phyloP scores from a whole-genome alignment of 2,797 vertebrate genomes.

The Philypnodon macrostomus region DNA sequence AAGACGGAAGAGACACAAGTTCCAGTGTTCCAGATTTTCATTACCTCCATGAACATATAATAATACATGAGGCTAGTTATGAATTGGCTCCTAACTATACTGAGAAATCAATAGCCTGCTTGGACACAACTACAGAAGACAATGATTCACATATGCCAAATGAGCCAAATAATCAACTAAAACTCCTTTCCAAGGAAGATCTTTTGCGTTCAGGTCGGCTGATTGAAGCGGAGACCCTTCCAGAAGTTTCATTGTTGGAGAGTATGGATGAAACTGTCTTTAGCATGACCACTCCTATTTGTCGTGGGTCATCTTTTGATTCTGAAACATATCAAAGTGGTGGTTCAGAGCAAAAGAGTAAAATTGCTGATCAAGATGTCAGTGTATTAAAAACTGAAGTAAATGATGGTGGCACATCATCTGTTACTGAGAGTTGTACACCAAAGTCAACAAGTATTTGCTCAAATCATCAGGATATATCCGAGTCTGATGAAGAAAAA shows the following conservation, averaged over 20 bases:
- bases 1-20: conserved; percentile 43
- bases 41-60: conserved; percentile 11
- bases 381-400: conserved; percentile 18
- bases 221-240: conserved; percentile 85
- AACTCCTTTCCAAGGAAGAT: conserved; percentile 76
- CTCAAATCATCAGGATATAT: conserved; percentile 23
- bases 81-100: conserved; percentile 9
- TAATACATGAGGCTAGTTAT: conserved; percentile 1
- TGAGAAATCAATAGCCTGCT: conserved; percentile 8
- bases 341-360: conserved; percentile 10
- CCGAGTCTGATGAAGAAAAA: conserved; percentile 11
- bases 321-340: conserved; percentile 14
- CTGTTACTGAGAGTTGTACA: conserved; percentile 17
- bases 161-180: conserved; percentile 40
- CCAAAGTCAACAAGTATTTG: conserved; percentile 15
- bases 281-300: conserved; percentile 28
- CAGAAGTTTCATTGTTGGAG: conserved; percentile 81
- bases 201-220: conserved; percentile 62
- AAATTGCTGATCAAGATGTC: conserved; percentile 7
- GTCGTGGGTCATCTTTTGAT: not conserved
- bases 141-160: not conserved
- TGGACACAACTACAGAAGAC: conserved; percentile 4
- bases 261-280: conserved; percentile 68
- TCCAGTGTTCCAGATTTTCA: conserved; percentile 28
- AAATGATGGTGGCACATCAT: conserved; percentile 7